Conservation (phyloP, 1,140 invertebrate species). For the Brachionus sp. region DNA sequence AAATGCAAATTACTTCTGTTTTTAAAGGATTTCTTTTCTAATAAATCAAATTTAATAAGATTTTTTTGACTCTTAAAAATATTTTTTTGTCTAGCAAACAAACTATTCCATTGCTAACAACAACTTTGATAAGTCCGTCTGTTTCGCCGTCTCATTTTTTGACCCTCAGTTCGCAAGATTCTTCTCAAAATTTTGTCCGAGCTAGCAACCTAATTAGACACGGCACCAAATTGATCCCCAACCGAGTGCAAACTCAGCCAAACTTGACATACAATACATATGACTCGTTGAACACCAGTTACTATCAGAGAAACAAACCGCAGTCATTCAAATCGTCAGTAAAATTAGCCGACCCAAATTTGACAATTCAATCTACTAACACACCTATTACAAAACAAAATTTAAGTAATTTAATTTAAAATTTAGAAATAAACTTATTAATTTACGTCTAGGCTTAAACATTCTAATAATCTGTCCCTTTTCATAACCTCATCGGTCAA, state of each 20-base stretch:
- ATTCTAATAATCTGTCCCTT: background rate
- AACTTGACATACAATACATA: background rate
- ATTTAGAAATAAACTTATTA: background rate
- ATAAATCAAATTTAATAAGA: background rate
- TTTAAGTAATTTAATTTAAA: background rate
- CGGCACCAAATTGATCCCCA: background rate
- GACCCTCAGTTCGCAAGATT: background rate
- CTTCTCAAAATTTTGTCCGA: background rate
- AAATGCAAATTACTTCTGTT: constrained; percentile 18
- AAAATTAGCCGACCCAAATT: background rate
- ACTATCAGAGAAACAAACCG: background rate
- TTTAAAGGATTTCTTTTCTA: constrained; percentile 16
- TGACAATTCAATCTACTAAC: background rate
- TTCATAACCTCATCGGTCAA: background rate
- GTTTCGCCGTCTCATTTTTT: background rate
- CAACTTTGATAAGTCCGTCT: background rate
- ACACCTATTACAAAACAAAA: background rate
- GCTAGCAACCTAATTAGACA: background rate
- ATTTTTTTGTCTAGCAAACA: background rate
- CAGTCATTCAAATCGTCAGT: background rate
- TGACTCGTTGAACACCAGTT: constrained; percentile 7
- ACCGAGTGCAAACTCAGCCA: background rate
- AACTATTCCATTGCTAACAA: background rate
- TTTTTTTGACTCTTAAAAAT: background rate
- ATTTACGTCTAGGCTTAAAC: background rate